Percentiles rank a stretch among this genome's conserved stretches.
Conservation (phyloP, 2,888 invertebrate species). For the Pyrrhia umbra region DNA sequence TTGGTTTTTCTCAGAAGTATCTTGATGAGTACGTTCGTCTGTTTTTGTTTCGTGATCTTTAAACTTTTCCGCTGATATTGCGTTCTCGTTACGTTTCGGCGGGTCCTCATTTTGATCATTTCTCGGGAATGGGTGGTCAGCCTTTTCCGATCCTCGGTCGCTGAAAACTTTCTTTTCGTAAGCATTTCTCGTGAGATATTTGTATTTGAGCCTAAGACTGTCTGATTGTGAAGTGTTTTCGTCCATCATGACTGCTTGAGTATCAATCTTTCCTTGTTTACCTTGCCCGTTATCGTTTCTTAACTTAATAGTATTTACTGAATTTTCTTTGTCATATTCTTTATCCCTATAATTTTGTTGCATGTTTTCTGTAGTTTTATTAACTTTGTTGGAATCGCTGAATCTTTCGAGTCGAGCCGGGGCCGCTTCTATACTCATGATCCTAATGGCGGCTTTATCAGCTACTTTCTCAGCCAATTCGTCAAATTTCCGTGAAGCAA, state of each 20-base stretch:
- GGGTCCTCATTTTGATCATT: neutral
- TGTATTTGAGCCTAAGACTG: slow-evolving; percentile 17
- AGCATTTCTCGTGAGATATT: slow-evolving; percentile 20
- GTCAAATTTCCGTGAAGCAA: slow-evolving; percentile 45
- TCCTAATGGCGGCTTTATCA: slow-evolving; percentile 41
- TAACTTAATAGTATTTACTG: neutral
- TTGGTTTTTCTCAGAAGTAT: neutral
- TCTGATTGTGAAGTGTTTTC: slow-evolving; percentile 3
- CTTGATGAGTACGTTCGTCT: neutral
- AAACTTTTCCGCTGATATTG: neutral
- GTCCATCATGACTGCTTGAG: slow-evolving; percentile 12
- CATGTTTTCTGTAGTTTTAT: neutral
- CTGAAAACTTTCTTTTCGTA: slow-evolving; percentile 4
- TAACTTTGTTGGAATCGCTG: neutral
- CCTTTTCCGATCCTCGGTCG: neutral
- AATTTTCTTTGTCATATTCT: neutral
- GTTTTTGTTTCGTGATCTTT: neutral
- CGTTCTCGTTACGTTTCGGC: neutral
- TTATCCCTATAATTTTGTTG: neutral
- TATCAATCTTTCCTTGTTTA: slow-evolving; percentile 24
- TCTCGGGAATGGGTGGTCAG: neutral
- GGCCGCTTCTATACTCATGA: neutral
- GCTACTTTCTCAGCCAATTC: slow-evolving; percentile 45
- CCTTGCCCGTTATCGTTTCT: neutral
- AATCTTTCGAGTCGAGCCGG: neutral